Conservation (phyloP, 2,888 invertebrate genomes). For the Branchipolynoe longqiensis region DNA sequence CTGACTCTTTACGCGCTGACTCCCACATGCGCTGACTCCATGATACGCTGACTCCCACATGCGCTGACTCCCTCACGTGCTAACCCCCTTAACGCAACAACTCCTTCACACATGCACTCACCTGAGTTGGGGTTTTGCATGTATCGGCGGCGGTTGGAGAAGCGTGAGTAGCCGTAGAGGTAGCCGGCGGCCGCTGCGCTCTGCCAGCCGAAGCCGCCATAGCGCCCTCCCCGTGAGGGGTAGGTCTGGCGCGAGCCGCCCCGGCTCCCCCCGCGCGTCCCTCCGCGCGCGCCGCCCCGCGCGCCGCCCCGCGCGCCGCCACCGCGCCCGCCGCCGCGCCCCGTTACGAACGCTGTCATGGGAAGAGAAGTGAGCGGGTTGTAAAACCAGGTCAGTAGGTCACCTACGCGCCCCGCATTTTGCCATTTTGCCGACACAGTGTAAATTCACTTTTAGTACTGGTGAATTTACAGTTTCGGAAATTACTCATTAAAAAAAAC, state of each 20-base stretch:
- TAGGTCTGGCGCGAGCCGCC: not conserved
- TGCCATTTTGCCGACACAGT: no score
- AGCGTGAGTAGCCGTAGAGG: constrained; percentile 40
- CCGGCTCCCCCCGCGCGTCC: not conserved
- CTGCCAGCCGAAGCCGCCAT: constrained; percentile 44
- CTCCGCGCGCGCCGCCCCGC: not conserved
- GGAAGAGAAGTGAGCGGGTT: not conserved
- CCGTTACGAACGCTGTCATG: not conserved
- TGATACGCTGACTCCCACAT: no score
- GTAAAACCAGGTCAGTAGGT: no score
- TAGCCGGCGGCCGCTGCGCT: constrained; percentile 36
- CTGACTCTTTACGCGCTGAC: no score
- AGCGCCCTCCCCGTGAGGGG: not conserved
- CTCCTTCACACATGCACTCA: not conserved
- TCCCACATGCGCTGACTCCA: no score
- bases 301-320: not conserved
- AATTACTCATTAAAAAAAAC: no score
- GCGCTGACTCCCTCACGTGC: no score
- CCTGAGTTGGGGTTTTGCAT: not conserved
- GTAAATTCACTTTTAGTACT: no score
- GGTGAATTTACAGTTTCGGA: no score
- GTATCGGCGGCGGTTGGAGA: constrained; percentile 17
- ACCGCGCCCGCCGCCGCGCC: constrained; percentile 4
- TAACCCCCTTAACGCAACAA: no score
- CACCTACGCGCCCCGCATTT: no score